Conservation (phyloP, 2,888 invertebrate genomes). For the Eugnorisma glareosa region DNA sequence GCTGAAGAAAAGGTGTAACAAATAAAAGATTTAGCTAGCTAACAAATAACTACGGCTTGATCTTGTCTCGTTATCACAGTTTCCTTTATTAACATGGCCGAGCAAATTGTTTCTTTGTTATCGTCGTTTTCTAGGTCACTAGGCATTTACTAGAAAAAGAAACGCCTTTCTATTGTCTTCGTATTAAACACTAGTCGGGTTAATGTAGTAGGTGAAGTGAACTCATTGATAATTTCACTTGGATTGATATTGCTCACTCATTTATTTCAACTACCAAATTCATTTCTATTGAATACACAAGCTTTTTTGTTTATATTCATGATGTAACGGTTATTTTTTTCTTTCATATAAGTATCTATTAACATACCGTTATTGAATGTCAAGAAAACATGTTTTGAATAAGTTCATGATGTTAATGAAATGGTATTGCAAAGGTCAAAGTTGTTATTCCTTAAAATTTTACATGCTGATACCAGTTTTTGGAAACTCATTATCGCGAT, state of each 20-base stretch:
- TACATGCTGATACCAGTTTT: slow-evolving; percentile 16
- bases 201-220: slow-evolving; percentile 14
- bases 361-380: slow-evolving; percentile 50
- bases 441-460: slow-evolving; percentile 24
- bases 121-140: slow-evolving; percentile 45
- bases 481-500: slow-evolving; percentile 11
- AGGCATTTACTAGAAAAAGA: slow-evolving; percentile 28
- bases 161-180: slow-evolving; percentile 43
- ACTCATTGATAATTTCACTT: slow-evolving; percentile 10
- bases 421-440: slow-evolving; percentile 34
- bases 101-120: slow-evolving; percentile 41
- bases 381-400: slow-evolving; percentile 45
- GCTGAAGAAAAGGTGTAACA: slow-evolving; percentile 11
- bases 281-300: slow-evolving; percentile 11
- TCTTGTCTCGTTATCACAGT: slow-evolving; percentile 33
- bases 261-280: slow-evolving; percentile 17
- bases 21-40: slow-evolving; percentile 17
- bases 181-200: slow-evolving; percentile 6
- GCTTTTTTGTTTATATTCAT: slow-evolving; percentile 31
- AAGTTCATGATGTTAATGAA: slow-evolving; percentile 39
- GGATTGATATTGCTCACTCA: slow-evolving; percentile 1
- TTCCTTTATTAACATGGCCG: slow-evolving; percentile 36
- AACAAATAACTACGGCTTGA: slow-evolving; percentile 17
- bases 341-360: slow-evolving; percentile 14
- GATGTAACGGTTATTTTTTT: slow-evolving; percentile 31